Base-by-base conservation (phyloP, 2,888 invertebrate species). In the Endomychus coccineus region DNA sequence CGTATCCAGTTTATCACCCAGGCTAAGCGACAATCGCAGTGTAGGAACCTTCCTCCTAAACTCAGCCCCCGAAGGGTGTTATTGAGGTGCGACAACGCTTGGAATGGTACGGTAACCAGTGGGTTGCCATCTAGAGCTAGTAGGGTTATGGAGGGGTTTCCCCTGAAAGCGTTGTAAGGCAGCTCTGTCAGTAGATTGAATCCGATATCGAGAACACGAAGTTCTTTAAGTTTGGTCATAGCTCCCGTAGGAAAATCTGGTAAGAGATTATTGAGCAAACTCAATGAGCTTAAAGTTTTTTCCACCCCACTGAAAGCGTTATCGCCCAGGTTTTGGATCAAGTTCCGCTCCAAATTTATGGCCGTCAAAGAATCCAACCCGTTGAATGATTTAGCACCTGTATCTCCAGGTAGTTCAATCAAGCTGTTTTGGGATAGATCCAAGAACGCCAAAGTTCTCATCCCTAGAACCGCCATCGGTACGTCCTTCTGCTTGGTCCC, bases 1-100 rank as follows among this genome's bases (percentile, higher is more conserved):
- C 81, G 75, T 50, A 91, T 89, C 92, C 91, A 92, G 58, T 90
- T 82, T 41, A 86, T 80, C 40, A 91, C 83, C 92, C 92, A 92
- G 5, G 80, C 75, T 29, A 92, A 65, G 39, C 82, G 78, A 62
- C 92, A 92, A 59, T 92, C 91, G 58, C 92, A 92, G 49, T 83
- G 83, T 16, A 92, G 69, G 60, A 88, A 89, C 43, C 89, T 73
- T 3, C 92, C 91, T 5, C 92, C 92, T 7, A 92, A 68, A 52
- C 90, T 90, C 7, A 92, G 69, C 0, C 91, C 91, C 17, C 90
- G 72, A 16, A 92, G 71, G 0, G 89, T 87, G 46, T 77, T 76
- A 61, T 90, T 90, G 23, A 92, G 70, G 55, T 84, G 83, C 4
- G 73, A 67, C 45, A 92, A 77, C 0, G 89, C 83, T 49, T 77